Base-by-base conservation (phyloP, 2,797 vertebrate species). In the Pagetopsis macropterus region DNA sequence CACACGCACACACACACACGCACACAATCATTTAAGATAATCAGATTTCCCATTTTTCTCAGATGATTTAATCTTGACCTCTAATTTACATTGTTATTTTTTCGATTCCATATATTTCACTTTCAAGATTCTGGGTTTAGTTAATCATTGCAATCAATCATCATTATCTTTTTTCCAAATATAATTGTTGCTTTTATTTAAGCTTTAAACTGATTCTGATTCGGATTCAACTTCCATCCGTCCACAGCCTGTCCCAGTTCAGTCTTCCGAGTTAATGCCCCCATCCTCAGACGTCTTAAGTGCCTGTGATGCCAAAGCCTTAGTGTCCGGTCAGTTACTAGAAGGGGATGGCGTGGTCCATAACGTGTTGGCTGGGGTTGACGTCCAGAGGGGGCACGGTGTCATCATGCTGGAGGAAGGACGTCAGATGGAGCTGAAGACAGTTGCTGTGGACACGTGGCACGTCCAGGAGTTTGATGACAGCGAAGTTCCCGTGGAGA, bases 241-340 rank as follows among this genome's bases (percentile, higher is more conserved):
- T 41, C 50, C 13, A n/a, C 70, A 86, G 84, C 21, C 37, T 1
- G 10, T 76, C 65, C 55, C 73, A 27, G 45, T 54, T 6, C 81
- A 70, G 76, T 60, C 65, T 10, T 31, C 70, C 9, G 66, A 51
- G 60, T n/a, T 70, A 0, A 3, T 43, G 52, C 23, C 70, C 16
- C 54, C 68, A 1, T 69, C 87, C 0, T 55, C 82, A 17, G 90
- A 91, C 50, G 13, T 27, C 48, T 82, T 90, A 65, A 86, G 69
- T 61, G 86, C 93, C n/a, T 94, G 92, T 4, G 90, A 95, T 4
- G 92, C 90, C 54, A 94, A 92, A 72, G 86, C 87, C 65, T 81
- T 95, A 0, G 85, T 93, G 43, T 87, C 73, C 1, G 92, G 92
- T 41, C 72, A 73, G 51, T 67, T 57, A 5, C 2, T 50, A 17